Evolutionary conservation across 1,140 invertebrate genomes (phyloP).

Genomic region (Sycobia sp.): DNA sequence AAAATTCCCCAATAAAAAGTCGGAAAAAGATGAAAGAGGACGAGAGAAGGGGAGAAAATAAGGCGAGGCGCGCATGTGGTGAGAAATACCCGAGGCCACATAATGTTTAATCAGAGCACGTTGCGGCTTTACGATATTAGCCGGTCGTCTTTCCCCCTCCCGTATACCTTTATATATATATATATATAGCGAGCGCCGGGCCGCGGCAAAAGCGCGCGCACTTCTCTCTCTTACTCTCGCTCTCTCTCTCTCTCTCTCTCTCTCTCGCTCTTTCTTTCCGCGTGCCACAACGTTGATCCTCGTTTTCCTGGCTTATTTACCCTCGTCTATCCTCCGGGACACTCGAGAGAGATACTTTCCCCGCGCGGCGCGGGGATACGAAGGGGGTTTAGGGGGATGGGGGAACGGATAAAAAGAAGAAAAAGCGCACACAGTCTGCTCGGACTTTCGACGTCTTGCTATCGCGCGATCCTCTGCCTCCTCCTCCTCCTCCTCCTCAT

Average conservation of each 20-base stretch:
- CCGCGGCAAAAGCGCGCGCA: no score
- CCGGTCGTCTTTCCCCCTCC: slow-evolving; percentile 42
- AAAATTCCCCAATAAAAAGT: no score
- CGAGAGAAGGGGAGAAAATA: no score
- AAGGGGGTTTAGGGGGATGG: background rate
- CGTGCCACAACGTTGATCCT: slow-evolving; percentile 40
- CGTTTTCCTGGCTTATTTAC: slow-evolving; percentile 39
- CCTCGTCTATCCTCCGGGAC: slow-evolving; percentile 34
- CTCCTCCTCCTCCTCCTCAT: no score
- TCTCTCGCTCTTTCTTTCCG: no score
- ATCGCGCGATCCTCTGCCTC: no score
- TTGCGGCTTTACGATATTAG: slow-evolving; percentile 62
- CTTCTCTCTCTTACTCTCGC: no score
- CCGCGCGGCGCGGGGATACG: slow-evolving; percentile 29
- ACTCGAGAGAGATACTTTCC: slow-evolving; percentile 28
- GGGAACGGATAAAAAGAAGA: slow-evolving; percentile 15
- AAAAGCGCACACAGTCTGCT: no score
- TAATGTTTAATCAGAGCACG: slow-evolving; percentile 62
- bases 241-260: no score
- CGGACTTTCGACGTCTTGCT: no score
- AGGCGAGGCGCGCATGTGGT: slow-evolving; percentile 35
- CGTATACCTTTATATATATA: no score
- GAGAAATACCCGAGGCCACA: slow-evolving; percentile 52
- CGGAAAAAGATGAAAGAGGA: no score
- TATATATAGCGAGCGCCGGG: slow-evolving; percentile 22